Conservation (phyloP, 2,888 invertebrate species). For the Monoplex corrugatus region DNA sequence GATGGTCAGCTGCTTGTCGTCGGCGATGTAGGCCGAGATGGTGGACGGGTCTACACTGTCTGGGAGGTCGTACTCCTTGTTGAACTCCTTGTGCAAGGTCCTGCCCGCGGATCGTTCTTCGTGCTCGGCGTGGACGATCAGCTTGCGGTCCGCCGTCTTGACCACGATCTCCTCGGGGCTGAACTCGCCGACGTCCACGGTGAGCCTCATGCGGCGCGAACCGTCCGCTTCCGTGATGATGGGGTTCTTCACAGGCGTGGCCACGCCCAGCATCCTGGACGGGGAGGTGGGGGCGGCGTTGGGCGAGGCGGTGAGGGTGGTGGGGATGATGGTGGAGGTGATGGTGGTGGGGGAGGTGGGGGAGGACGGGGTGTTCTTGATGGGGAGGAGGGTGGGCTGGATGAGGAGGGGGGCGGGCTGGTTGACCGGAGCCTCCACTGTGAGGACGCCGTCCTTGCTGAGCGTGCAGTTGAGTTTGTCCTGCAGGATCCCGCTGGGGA, state of each 20-base stretch:
- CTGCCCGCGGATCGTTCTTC: constrained; percentile 78
- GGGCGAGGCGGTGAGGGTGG: not conserved
- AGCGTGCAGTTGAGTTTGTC: constrained; percentile 74
- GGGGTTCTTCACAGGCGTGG: constrained; percentile 75
- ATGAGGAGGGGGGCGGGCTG: constrained; percentile 56
- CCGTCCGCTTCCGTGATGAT: constrained; percentile 78
- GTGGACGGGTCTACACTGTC: constrained; percentile 79
- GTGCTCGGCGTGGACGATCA: constrained; percentile 79
- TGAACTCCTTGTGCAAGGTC: constrained; percentile 80
- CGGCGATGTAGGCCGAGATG: constrained; percentile 79
- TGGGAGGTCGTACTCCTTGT: constrained; percentile 81
- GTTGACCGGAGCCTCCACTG: constrained; percentile 72
- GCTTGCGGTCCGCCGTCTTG: constrained; percentile 79
- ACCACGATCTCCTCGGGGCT: constrained; percentile 79
- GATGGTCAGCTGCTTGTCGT: constrained; percentile 78
- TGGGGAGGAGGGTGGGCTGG: not conserved
- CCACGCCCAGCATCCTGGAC: constrained; percentile 66
- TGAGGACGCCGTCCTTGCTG: constrained; percentile 76
- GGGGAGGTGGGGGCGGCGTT: constrained; percentile 30
- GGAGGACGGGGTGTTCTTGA: not conserved
- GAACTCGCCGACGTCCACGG: constrained; percentile 79
- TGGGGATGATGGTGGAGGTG: not conserved
- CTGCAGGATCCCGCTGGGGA: constrained; percentile 74
- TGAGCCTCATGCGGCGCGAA: constrained; percentile 57
- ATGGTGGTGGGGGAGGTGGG: not conserved